Conservation (phyloP, 2,888 invertebrate species). For the Ophraella communa region DNA sequence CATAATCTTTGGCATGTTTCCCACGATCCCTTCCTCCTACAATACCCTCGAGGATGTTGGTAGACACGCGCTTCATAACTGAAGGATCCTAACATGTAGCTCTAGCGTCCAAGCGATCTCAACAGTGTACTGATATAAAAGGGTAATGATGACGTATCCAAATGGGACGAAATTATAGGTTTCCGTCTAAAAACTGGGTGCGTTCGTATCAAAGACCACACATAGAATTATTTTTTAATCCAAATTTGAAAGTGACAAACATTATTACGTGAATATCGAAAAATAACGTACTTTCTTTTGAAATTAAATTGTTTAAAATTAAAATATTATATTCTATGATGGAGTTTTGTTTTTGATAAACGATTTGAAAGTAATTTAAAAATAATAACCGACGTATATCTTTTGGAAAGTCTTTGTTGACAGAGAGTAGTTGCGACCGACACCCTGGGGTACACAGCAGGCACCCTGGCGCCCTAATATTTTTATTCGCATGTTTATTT, state of each 20-base stretch:
- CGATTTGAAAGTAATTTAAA: not conserved
- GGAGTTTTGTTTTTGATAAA: not conserved
- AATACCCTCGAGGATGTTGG: slow-evolving; percentile 56
- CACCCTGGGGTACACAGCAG: slow-evolving; percentile 43
- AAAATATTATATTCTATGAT: not conserved
- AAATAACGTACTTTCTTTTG: not conserved
- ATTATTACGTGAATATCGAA: not conserved
- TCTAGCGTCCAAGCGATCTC: slow-evolving; percentile 17
- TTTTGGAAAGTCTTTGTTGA: slow-evolving; percentile 25
- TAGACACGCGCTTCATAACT: slow-evolving; percentile 55
- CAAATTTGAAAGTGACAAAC: not conserved
- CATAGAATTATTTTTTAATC: slow-evolving; percentile 14
- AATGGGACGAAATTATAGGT: slow-evolving; percentile 27
- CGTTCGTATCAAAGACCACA: slow-evolving; percentile 15
- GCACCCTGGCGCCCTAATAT: slow-evolving; percentile 47
- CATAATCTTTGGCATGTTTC: slow-evolving; percentile 49
- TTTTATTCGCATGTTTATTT: slow-evolving; percentile 37
- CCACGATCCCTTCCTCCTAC: slow-evolving; percentile 54
- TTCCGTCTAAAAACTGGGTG: slow-evolving; percentile 21
- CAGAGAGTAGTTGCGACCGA: slow-evolving; percentile 38
- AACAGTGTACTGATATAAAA: slow-evolving; percentile 14
- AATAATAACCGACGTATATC: not conserved
- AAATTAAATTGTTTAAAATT: no score
- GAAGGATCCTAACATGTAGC: slow-evolving; percentile 31
- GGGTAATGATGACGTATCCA: slow-evolving; percentile 28